A percentile compares a stretch with the other conserved stretches of the same genome.
Conservation (phyloP, 2,797 vertebrate species). For the Nasua narica region DNA sequence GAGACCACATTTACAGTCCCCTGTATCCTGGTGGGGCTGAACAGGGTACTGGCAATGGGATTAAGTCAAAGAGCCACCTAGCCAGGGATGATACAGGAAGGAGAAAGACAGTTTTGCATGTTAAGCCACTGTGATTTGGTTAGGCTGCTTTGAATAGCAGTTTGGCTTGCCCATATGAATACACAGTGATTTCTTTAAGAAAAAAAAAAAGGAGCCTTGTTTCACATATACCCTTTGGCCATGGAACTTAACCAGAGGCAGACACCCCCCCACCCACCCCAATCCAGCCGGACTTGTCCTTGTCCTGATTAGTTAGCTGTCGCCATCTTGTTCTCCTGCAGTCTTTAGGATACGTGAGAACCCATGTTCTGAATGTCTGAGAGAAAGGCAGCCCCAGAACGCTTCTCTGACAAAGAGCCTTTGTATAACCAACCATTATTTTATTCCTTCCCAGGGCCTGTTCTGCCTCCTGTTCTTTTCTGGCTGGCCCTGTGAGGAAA, state of each 20-base stretch:
- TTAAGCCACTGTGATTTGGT: background rate
- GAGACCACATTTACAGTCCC: background rate
- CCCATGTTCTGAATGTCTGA: background rate
- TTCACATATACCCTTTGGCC: background rate
- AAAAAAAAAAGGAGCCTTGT: background rate
- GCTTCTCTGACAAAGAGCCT: background rate
- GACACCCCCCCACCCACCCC: background rate
- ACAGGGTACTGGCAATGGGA: background rate
- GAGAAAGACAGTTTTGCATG: background rate
- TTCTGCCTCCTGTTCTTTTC: slow-evolving; percentile 5
- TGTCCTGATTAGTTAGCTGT: background rate
- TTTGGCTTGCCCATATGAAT: background rate
- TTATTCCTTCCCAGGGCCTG: background rate
- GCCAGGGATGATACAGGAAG: background rate
- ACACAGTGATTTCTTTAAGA: slow-evolving; percentile 11
- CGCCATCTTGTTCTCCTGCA: background rate
- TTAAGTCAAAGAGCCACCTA: background rate
- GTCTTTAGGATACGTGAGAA: background rate
- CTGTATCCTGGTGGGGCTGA: background rate
- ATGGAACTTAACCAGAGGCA: background rate
- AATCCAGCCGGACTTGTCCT: background rate
- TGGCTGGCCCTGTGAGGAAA: background rate
- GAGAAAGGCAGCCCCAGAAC: background rate
- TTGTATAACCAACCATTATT: slow-evolving; percentile 11
- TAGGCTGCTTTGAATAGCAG: background rate